Percentiles rank a stretch among this genome's conserved stretches.
Conservation (phyloP, 1,140 invertebrate genomes). For the Xylocopa sonorina region DNA sequence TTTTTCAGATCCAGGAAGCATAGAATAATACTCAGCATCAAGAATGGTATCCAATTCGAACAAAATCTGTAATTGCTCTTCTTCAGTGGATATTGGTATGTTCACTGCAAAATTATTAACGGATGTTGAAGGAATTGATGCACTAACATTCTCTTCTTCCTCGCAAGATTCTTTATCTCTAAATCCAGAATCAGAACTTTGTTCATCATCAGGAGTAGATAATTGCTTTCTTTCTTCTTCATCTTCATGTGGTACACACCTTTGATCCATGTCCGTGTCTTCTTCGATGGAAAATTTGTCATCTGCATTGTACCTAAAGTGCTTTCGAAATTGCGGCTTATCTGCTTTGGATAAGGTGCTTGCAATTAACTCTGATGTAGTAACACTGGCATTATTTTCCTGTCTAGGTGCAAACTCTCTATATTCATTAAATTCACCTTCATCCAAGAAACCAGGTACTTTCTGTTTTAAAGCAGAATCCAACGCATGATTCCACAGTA, state of each 20-base stretch:
- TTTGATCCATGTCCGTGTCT: slow-evolving; percentile 63
- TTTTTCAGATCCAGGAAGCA: slow-evolving; percentile 66
- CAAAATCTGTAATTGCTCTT: slow-evolving; percentile 76
- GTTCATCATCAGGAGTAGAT: slow-evolving; percentile 82
- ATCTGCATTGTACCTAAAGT: slow-evolving; percentile 66
- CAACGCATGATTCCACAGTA: slow-evolving; percentile 74
- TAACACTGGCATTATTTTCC: slow-evolving; percentile 1
- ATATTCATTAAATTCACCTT: slow-evolving; percentile 67
- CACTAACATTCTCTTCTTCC: slow-evolving; percentile 79
- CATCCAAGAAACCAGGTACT: slow-evolving; percentile 67
- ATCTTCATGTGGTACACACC: slow-evolving; percentile 69
- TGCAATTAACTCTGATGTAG: slow-evolving; percentile 41
- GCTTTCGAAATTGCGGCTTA: slow-evolving; percentile 68
- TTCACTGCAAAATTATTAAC: slow-evolving; percentile 26
- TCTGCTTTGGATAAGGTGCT: slow-evolving; percentile 57
- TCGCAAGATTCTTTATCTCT: slow-evolving; percentile 83
- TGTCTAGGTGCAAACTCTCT: slow-evolving; percentile 29
- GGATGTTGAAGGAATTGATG: slow-evolving; percentile 34
- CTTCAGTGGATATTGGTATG: slow-evolving; percentile 64
- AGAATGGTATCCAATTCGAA: slow-evolving; percentile 77
- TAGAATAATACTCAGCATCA: slow-evolving; percentile 76
- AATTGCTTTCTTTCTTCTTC: slow-evolving; percentile 80
- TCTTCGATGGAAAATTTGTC: slow-evolving; percentile 72
- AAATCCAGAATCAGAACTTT: slow-evolving; percentile 83
- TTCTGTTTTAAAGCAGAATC: slow-evolving; percentile 73